Evolutionary conservation across 2,113 vertebrate genomes (phyloP).

Genomic region (Motacilla alba): DNA sequence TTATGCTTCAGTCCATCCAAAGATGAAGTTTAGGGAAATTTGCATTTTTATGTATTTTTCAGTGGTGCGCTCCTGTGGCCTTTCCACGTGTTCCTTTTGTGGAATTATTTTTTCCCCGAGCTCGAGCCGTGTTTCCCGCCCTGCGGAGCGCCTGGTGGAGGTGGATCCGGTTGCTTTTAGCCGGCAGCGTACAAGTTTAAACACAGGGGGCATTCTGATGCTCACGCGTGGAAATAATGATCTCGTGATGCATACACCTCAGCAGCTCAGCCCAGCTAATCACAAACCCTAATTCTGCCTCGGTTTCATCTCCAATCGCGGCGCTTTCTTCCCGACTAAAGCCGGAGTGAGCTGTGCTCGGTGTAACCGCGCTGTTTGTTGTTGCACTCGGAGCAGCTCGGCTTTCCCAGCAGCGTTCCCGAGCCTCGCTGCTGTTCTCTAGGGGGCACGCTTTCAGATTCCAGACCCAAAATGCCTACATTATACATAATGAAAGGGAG

Average conservation of each 20-base stretch:
- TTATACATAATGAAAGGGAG: constrained; percentile 23
- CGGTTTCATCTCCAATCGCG: constrained; percentile 46
- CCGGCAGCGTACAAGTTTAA: neutral
- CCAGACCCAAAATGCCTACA: neutral
- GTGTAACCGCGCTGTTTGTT: constrained; percentile 10
- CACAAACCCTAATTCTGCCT: constrained; percentile 71
- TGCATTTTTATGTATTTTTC: constrained; percentile 79
- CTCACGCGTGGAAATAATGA: constrained; percentile 53
- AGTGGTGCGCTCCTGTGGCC: constrained; percentile 63
- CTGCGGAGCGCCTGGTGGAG: constrained; percentile 27
- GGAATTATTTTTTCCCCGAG: neutral
- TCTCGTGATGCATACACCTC: constrained; percentile 63
- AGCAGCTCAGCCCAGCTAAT: constrained; percentile 69
- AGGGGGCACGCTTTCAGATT: constrained; percentile 21
- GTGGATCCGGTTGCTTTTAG: constrained; percentile 13
- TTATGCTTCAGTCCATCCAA: constrained; percentile 75
- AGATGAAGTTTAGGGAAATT: constrained; percentile 78
- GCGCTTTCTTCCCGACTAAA: constrained; percentile 63
- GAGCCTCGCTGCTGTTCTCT: constrained; percentile 28
- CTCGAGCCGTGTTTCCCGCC: constrained; percentile 42
- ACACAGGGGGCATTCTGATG: neutral
- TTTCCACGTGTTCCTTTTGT: constrained; percentile 68
- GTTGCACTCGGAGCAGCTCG: constrained; percentile 38
- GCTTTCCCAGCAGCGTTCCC: constrained; percentile 15
- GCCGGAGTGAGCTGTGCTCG: constrained; percentile 62